Evolutionary conservation across 2,113 vertebrate species (phyloP).

Genomic region (Mastomys coucha): DNA sequence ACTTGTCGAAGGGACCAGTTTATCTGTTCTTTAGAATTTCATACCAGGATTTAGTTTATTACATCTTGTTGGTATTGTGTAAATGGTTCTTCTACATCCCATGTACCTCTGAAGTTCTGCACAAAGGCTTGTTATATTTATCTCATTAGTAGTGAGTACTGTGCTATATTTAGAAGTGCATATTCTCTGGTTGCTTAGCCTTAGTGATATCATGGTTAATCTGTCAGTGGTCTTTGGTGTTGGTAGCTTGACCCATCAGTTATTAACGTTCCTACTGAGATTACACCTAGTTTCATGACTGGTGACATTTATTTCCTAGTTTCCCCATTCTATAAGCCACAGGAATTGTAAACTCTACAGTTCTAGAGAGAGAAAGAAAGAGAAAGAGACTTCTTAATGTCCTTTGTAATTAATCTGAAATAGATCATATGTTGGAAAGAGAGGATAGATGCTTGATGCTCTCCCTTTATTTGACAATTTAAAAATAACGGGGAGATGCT

Average conservation of each 20-base stretch:
- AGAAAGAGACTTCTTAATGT: background rate
- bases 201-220: constrained; percentile 28
- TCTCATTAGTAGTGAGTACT: constrained; percentile 4
- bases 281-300: constrained; percentile 30
- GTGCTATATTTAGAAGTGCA: background rate
- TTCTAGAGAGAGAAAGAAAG: background rate
- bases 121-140: background rate
- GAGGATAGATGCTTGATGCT: background rate
- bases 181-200: background rate
- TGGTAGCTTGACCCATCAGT: background rate
- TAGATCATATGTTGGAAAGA: background rate
- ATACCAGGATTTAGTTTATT: constrained; percentile 13
- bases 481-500: background rate
- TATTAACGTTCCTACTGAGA: constrained; percentile 30
- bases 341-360: background rate
- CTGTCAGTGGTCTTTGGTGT: background rate
- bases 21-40: constrained; percentile 47
- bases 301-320: background rate
- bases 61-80: background rate
- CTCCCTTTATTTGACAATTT: constrained; percentile 35
- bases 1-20: constrained; percentile 24
- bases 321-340: background rate
- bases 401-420: background rate
- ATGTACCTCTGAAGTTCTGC: constrained; percentile 34
- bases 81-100: background rate